These are phyloP conservation scores for Tipula confusa DNA, from an alignment of 2,888 invertebrate genomes.

Conservation along the genomic window DNA sequence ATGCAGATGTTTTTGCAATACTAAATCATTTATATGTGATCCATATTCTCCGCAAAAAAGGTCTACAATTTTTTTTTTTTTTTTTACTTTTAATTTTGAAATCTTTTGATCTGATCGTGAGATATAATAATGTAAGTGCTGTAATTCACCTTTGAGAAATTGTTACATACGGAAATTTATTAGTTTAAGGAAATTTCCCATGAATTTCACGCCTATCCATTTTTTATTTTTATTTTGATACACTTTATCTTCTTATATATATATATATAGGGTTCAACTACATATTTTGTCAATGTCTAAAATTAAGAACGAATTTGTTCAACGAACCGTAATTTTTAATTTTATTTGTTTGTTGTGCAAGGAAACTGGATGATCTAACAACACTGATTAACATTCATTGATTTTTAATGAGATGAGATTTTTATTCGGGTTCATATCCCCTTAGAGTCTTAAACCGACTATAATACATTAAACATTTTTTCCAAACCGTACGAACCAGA, in stretches of 20 bases:
- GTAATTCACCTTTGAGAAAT: neutral
- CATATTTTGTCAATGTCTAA: neutral
- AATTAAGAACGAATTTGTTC: neutral
- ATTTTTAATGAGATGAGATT: neutral
- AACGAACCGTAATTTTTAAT: neutral
- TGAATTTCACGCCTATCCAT: conserved; percentile 1
- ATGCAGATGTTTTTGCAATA: conserved; percentile 13
- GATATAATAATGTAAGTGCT: neutral
- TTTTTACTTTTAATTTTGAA: neutral
- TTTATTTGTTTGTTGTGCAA: neutral
- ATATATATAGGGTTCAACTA: neutral
- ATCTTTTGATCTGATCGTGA: neutral
- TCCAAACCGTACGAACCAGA: neutral
- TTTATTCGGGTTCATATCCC: too few relatives aligned
- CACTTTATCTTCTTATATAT: too few relatives aligned
- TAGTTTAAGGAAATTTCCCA: neutral
- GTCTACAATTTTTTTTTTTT: too few relatives aligned
- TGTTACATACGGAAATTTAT: neutral
- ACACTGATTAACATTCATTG: neutral
- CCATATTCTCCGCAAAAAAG: neutral
- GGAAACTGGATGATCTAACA: neutral
- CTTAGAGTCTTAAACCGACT: too few relatives aligned
- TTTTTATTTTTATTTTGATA: neutral
- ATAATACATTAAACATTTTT: neutral
- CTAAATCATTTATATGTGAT: neutral